Conservation (phyloP, 2,888 invertebrate genomes). For the Drosophila barbarae region DNA sequence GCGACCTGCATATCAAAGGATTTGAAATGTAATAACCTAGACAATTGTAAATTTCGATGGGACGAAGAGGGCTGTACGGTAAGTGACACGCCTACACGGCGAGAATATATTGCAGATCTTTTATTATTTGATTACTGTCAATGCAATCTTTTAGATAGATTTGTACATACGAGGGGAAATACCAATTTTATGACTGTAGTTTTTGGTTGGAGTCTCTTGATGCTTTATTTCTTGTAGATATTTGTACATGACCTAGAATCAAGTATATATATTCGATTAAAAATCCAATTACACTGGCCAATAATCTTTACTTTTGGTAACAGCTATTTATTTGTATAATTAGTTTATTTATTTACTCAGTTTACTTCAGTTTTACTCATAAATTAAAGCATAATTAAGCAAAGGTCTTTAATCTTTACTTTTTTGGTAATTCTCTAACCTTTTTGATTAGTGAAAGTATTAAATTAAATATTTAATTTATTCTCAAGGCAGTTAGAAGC, state of each 20-base stretch:
- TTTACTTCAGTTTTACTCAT: background rate
- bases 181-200: background rate
- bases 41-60: constrained; percentile 90
- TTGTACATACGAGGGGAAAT: background rate
- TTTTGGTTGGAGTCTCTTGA: background rate
- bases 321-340: background rate
- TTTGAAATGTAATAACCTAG: constrained; percentile 86
- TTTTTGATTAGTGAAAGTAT: background rate
- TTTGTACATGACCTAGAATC: background rate
- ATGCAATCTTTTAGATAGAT: too few species aligned
- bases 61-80: constrained; percentile 85
- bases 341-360: background rate
- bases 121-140: background rate
- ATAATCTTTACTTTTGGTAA: background rate
- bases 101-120: background rate
- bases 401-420: background rate
- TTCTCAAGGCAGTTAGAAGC: background rate
- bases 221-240: background rate
- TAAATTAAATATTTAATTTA: background rate
- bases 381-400: too few species aligned
- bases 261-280: background rate
- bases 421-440: background rate
- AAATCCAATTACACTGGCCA: background rate
- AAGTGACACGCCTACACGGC: constrained; percentile 61
- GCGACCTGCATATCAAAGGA: constrained; percentile 88